These are phyloP conservation scores for Clarias platycephalus DNA, from an alignment of 2,797 vertebrate species.

Conservation along the genomic window DNA sequence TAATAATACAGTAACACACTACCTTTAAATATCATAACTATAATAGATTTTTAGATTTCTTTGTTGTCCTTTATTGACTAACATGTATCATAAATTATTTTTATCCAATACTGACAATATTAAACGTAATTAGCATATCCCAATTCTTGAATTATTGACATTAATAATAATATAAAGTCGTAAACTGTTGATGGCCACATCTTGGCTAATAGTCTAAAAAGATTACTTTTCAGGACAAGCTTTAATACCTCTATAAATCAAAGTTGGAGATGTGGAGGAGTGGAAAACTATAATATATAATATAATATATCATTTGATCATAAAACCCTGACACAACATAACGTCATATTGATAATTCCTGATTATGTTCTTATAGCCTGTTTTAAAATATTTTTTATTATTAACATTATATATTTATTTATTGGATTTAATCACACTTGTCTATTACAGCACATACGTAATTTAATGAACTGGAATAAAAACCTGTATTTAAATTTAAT, in stretches of 20 bases:
- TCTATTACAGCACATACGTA: neutral
- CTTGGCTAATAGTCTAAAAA: neutral
- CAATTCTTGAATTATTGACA: neutral
- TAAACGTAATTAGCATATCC: neutral
- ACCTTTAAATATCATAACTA: neutral
- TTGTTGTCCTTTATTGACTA: neutral
- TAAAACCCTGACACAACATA: neutral
- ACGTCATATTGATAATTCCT: neutral
- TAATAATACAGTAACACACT: neutral
- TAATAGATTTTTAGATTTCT: neutral
- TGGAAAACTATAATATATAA: neutral
- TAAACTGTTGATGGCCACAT: neutral
- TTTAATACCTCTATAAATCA: neutral
- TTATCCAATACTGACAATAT: neutral
- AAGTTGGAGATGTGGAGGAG: neutral
- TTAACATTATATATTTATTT: neutral
- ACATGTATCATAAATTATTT: neutral
- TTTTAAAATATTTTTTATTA: neutral
- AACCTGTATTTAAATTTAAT: neutral
- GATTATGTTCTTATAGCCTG: neutral
- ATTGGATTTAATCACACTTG: neutral
- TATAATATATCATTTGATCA: neutral
- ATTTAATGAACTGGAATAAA: conserved; percentile 8
- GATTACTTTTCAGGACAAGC: neutral
- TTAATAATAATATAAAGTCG: neutral